These are phyloP conservation scores for Anabas testudineus DNA, from an alignment of 2,797 vertebrate genomes.

Conservation along the genomic window DNA sequence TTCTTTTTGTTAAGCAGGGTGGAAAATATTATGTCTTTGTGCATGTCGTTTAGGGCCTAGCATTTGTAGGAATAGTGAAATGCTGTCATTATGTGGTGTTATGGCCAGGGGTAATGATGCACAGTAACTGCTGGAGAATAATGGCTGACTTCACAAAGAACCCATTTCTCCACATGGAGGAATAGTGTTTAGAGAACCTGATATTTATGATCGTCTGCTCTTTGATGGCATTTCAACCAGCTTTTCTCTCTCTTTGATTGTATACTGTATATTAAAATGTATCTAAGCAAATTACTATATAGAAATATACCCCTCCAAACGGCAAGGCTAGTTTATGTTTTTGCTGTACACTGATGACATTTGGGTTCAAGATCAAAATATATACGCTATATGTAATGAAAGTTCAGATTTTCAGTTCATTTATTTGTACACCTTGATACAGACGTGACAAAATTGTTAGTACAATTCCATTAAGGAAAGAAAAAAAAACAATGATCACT, in stretches of 20 bases:
- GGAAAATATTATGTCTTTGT: constrained; percentile 29
- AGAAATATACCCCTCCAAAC: too few relatives aligned
- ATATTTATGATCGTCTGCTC: constrained; percentile 49
- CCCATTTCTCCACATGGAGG: constrained; percentile 63
- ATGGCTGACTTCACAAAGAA: constrained; percentile 61
- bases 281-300: background rate
- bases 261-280: background rate
- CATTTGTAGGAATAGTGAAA: constrained; percentile 49
- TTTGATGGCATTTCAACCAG: constrained; percentile 11
- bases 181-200: constrained; percentile 61
- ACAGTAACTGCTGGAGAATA: constrained; percentile 59
- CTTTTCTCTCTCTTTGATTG: background rate
- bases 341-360: too few relatives aligned
- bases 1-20: constrained; percentile 45
- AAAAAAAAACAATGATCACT: too few relatives aligned
- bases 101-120: constrained; percentile 69
- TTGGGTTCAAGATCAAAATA: too few relatives aligned
- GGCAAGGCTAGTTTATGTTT: too few relatives aligned
- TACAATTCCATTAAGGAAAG: too few relatives aligned
- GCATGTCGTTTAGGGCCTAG: constrained; percentile 40
- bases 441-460: too few relatives aligned
- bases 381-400: too few relatives aligned
- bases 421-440: too few relatives aligned
- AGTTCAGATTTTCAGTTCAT: too few relatives aligned
- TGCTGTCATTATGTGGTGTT: constrained; percentile 63